phyloP scores from a whole-genome alignment of 2,888 invertebrate species.

The Epiblema foenella region DNA sequence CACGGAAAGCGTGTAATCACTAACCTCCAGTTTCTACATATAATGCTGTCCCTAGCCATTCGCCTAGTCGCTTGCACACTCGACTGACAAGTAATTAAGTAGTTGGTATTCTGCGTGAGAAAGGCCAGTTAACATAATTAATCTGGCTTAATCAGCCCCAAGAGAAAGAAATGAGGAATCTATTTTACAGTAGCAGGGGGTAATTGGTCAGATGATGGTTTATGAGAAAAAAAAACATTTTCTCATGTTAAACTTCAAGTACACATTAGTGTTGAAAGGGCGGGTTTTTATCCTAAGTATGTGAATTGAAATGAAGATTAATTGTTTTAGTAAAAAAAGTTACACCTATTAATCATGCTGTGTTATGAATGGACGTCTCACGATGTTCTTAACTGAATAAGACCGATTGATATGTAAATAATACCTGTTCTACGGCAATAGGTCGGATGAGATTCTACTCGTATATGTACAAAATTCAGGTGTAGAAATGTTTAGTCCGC shows the following conservation, averaged over 20 bases:
- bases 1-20: conserved; percentile 41
- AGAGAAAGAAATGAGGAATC: conserved; percentile 19
- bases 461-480: background rate
- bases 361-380: conserved; percentile 5
- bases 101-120: conserved; percentile 36
- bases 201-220: conserved; percentile 1
- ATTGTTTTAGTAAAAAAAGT: conserved; percentile 1
- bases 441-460: background rate
- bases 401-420: background rate
- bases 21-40: conserved; percentile 28
- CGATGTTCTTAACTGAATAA: background rate
- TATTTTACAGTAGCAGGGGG: background rate
- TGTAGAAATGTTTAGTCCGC: too few species aligned
- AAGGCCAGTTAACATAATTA: conserved; percentile 35
- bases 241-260: conserved; percentile 4
- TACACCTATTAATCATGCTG: conserved; percentile 2
- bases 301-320: conserved; percentile 15
- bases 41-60: conserved; percentile 25
- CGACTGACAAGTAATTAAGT: conserved; percentile 38
- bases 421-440: too few species aligned
- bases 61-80: conserved; percentile 19
- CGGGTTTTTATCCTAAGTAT: conserved; percentile 5
- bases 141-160: conserved; percentile 13
- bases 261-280: background rate
- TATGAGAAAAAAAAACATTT: background rate